phyloP scores from a whole-genome alignment of 2,113 vertebrate genomes.

The Eudyptes chrysolophus region DNA sequence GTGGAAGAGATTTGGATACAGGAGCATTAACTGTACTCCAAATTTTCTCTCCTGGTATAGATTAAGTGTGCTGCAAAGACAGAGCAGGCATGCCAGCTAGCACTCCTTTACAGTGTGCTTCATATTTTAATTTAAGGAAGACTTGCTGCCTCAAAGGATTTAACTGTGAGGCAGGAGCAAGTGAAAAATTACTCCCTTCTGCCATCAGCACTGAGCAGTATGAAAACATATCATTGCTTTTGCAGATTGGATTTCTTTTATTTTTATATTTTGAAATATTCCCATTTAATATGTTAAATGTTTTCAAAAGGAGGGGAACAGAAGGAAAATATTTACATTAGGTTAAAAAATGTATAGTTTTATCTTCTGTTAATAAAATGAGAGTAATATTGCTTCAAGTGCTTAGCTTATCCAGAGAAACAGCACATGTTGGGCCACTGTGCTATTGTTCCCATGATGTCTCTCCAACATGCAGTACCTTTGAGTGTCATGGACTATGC shows the following conservation, averaged over 20 bases:
- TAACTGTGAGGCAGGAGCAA: background rate
- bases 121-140: slow-evolving; percentile 3
- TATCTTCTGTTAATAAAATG: background rate
- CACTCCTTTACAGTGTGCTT: background rate
- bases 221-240: background rate
- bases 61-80: slow-evolving; percentile 21
- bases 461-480: background rate
- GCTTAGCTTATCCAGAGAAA: background rate
- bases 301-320: background rate
- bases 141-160: background rate
- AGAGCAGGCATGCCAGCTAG: background rate
- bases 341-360: background rate
- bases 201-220: background rate
- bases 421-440: background rate
- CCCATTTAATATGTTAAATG: background rate
- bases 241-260: background rate
- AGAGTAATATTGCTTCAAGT: background rate
- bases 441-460: background rate
- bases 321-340: background rate
- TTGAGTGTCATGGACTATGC: background rate
- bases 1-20: background rate
- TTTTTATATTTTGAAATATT: background rate
- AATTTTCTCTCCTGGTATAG: slow-evolving; percentile 12
- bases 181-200: slow-evolving; percentile 5
- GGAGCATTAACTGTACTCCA: background rate